Percentiles rank a stretch among this genome's conserved stretches.
phyloP scores from a whole-genome alignment of 2,113 vertebrate genomes.

The Serilophus lunatus region DNA sequence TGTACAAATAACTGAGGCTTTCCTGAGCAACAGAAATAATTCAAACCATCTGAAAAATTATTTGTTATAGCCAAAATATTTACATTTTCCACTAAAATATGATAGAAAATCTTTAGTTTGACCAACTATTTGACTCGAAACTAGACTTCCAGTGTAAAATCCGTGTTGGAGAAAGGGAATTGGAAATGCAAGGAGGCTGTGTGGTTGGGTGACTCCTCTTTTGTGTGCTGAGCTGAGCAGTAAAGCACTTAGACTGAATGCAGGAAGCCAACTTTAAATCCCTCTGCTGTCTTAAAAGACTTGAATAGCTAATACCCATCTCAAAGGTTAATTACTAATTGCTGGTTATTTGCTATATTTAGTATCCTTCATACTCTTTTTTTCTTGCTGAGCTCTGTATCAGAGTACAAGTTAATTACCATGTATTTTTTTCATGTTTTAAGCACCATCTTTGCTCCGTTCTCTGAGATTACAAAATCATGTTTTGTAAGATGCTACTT shows the following conservation, averaged over 20 bases:
- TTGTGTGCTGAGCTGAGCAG: neutral
- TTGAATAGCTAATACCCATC: neutral
- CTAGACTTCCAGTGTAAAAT: neutral
- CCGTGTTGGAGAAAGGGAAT: neutral
- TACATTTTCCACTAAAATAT: neutral
- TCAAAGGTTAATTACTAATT: conserved; percentile 58
- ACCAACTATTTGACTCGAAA: neutral
- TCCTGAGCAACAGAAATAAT: neutral
- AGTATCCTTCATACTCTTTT: neutral
- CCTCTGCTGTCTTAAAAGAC: neutral
- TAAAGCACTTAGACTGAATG: neutral
- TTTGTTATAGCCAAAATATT: neutral
- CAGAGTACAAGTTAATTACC: neutral
- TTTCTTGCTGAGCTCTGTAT: neutral
- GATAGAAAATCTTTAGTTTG: neutral
- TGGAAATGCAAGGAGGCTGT: neutral
- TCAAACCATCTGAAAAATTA: neutral
- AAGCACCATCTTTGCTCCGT: neutral
- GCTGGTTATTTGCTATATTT: conserved; percentile 31
- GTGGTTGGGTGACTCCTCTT: neutral
- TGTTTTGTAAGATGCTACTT: neutral
- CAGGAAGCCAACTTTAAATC: neutral
- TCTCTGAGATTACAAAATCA: neutral
- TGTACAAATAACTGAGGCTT: neutral
- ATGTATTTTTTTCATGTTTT: neutral